A percentile compares a stretch with the other conserved stretches of the same genome.
These are phyloP conservation scores for Mixornis gularis DNA, from an alignment of 2,113 vertebrate genomes.

Conservation along the genomic window DNA sequence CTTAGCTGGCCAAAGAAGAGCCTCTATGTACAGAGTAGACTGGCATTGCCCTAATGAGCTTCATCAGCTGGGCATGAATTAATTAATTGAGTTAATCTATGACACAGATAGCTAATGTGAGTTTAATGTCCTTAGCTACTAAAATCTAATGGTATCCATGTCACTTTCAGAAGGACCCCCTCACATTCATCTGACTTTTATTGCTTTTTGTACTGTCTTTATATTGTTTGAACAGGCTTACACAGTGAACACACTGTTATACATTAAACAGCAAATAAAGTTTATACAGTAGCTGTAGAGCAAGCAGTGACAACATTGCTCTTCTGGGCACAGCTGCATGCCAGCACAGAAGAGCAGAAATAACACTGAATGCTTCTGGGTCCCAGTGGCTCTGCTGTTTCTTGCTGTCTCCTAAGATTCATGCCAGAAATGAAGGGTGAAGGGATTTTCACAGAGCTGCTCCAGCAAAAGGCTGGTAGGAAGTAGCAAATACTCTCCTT, in stretches of 20 bases:
- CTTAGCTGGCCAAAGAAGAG: not conserved
- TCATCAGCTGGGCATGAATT: not conserved
- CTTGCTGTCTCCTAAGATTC: not conserved
- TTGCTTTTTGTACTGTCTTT: not conserved
- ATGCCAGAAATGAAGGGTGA: not conserved
- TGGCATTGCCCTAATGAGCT: not conserved
- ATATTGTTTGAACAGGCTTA: slow-evolving; percentile 1
- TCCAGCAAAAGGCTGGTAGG: not conserved
- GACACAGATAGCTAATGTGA: not conserved
- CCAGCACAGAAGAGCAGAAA: not conserved
- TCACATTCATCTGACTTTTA: not conserved
- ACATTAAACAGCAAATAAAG: slow-evolving; percentile 31
- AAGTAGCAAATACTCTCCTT: not conserved
- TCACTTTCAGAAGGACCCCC: not conserved
- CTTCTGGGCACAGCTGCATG: not conserved
- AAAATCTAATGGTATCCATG: not conserved
- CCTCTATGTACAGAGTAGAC: not conserved
- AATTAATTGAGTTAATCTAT: not conserved
- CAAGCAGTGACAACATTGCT: not conserved
- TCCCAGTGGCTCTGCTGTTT: not conserved
- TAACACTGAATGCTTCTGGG: not conserved
- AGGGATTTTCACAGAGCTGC: not conserved
- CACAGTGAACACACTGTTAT: not conserved
- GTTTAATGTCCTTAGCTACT: not conserved
- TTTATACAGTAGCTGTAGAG: not conserved